These are phyloP conservation scores for Cottoperca gobio DNA, from an alignment of 2,797 vertebrate species.

Conservation along the genomic window DNA sequence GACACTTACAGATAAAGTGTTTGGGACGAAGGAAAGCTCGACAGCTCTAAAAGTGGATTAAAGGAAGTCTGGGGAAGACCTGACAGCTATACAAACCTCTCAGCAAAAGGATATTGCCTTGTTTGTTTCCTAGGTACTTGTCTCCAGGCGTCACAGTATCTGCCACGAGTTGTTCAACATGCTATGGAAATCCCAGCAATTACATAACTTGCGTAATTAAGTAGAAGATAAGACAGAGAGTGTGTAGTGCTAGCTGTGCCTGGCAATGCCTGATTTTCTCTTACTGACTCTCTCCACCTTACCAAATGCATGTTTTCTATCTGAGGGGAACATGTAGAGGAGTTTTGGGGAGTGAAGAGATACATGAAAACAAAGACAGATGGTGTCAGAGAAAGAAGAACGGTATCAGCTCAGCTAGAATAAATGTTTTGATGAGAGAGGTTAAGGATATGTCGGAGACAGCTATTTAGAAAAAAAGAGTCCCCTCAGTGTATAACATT, in stretches of 20 bases:
- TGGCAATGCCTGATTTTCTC: conserved; percentile 15
- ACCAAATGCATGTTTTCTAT: neutral
- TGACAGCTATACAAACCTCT: conserved; percentile 53
- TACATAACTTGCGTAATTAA: conserved; percentile 70
- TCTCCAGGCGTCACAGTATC: conserved; percentile 63
- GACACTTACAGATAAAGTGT: conserved; percentile 27
- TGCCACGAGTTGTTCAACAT: conserved; percentile 48
- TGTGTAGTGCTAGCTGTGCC: conserved; percentile 14
- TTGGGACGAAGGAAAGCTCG: conserved; percentile 35
- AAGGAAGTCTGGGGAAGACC: conserved; percentile 54
- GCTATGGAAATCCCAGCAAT: conserved; percentile 62
- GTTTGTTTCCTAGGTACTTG: conserved; percentile 60
- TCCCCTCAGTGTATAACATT: conserved; percentile 44
- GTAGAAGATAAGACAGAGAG: conserved; percentile 14
- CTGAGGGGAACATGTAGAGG: neutral
- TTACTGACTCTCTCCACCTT: neutral
- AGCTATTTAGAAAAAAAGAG: conserved; percentile 1
- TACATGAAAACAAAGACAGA: conserved; percentile 42
- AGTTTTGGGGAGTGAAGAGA: conserved; percentile 22
- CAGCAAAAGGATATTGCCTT: conserved; percentile 38
- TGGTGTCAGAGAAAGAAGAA: conserved; percentile 28
- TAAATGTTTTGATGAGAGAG: conserved; percentile 50
- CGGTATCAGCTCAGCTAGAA: conserved; percentile 22
- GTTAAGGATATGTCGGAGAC: conserved; percentile 31
- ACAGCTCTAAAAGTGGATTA: conserved; percentile 53